Percentiles rank a stretch among this genome's conserved stretches.
phyloP scores from a whole-genome alignment of 2,888 invertebrate genomes.

The Sarcophaga subvicina region DNA sequence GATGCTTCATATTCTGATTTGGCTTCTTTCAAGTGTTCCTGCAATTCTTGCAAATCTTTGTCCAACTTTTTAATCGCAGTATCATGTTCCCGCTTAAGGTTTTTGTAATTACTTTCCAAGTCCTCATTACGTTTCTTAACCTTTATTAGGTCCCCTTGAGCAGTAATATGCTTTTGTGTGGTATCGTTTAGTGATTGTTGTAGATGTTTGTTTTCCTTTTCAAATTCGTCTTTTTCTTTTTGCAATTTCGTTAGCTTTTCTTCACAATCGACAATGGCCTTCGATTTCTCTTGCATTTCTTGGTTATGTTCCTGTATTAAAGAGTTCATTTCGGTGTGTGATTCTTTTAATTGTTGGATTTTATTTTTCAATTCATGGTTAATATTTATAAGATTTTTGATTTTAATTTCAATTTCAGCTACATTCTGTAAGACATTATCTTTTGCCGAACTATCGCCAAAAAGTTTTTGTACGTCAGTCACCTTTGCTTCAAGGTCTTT shows the following conservation, averaged over 20 bases:
- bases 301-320: constrained; percentile 3
- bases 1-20: constrained; percentile 53
- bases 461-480: constrained; percentile 17
- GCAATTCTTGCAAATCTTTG: constrained; percentile 53
- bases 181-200: constrained; percentile 47
- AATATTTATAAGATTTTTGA: constrained; percentile 40
- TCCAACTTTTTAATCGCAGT: constrained; percentile 54
- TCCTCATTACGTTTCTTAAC: constrained; percentile 44
- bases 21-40: constrained; percentile 49
- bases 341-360: neutral
- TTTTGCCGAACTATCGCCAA: neutral
- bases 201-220: constrained; percentile 28
- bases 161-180: neutral
- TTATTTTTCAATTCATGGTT: constrained; percentile 45
- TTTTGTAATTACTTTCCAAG: constrained; percentile 43
- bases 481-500: constrained; percentile 22
- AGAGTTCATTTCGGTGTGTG: neutral
- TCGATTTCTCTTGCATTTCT: neutral
- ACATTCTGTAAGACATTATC: constrained; percentile 35
- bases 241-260: neutral
- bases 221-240: neutral
- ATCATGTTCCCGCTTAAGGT: constrained; percentile 37
- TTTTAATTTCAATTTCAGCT: constrained; percentile 40
- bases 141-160: constrained; percentile 1
- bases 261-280: neutral